Percentiles rank a stretch among this genome's conserved stretches.
Evolutionary conservation across 1,140 invertebrate genomes (phyloP).

Genomic region (Brachionus koreanus): DNA sequence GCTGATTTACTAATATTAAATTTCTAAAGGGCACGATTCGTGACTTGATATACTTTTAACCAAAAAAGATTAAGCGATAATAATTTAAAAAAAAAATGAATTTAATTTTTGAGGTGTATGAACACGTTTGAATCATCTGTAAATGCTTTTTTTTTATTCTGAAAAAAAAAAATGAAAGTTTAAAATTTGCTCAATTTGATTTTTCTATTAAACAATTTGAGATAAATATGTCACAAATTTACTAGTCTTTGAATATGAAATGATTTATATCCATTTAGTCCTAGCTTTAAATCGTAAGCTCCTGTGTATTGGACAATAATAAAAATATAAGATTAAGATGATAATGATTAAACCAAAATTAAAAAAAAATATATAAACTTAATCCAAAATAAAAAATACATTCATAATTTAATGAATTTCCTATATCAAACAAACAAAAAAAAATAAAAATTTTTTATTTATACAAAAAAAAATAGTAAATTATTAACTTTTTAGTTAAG

Average conservation of each 20-base stretch:
- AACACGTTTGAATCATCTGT: background rate
- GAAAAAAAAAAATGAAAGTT: too few relatives aligned
- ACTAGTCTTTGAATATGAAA: background rate
- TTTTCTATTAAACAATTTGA: background rate
- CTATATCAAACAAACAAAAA: background rate
- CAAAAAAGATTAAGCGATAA: background rate
- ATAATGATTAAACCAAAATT: background rate
- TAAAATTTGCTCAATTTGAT: too few relatives aligned
- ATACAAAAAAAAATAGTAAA: background rate
- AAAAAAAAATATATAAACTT: background rate
- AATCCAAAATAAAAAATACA: background rate
- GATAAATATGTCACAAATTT: background rate
- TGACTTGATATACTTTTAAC: background rate
- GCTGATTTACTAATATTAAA: background rate
- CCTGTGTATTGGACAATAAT: background rate
- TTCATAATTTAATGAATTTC: background rate
- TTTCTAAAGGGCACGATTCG: background rate
- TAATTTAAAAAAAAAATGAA: background rate
- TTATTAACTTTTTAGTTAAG: background rate
- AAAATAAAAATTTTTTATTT: too few relatives aligned
- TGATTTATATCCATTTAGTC: background rate
- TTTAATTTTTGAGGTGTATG: background rate
- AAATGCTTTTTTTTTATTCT: background rate
- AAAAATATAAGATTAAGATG: background rate
- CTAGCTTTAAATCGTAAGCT: background rate